Evolutionary conservation across 2,113 vertebrate genomes (phyloP).

Genomic region (Oreocharis arfaki): DNA sequence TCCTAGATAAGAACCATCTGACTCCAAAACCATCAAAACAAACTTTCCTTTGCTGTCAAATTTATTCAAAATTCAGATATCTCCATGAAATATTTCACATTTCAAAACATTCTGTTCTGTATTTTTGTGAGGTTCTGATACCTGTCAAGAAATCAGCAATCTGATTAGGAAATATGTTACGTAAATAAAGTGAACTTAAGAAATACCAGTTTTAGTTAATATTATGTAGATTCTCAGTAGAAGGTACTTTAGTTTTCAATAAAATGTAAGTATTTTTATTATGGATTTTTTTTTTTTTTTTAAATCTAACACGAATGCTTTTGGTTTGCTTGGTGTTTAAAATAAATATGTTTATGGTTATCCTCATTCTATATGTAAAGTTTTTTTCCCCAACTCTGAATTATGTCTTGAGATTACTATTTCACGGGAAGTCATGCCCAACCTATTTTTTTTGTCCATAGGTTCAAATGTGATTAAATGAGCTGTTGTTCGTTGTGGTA

Average conservation of each 20-base stretch:
- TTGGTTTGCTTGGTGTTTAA: not conserved
- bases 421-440: not conserved
- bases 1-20: not conserved
- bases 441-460: not conserved
- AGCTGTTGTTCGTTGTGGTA: not conserved
- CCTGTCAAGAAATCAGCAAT: not conserved
- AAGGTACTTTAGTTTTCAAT: not conserved
- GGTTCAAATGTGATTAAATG: not conserved
- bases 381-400: not conserved
- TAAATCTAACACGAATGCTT: accelerated
- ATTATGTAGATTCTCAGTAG: not conserved
- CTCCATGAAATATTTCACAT: not conserved
- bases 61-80: not conserved
- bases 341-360: not conserved
- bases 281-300: accelerated
- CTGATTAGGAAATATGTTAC: not conserved
- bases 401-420: not conserved
- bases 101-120: not conserved
- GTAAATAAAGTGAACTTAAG: not conserved
- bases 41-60: not conserved
- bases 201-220: not conserved
- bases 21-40: not conserved
- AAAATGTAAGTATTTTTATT: not conserved
- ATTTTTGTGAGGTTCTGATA: not conserved
- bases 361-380: not conserved